Evolutionary conservation across 2,113 vertebrate species (phyloP).

Genomic region (Oenanthe melanoleuca): DNA sequence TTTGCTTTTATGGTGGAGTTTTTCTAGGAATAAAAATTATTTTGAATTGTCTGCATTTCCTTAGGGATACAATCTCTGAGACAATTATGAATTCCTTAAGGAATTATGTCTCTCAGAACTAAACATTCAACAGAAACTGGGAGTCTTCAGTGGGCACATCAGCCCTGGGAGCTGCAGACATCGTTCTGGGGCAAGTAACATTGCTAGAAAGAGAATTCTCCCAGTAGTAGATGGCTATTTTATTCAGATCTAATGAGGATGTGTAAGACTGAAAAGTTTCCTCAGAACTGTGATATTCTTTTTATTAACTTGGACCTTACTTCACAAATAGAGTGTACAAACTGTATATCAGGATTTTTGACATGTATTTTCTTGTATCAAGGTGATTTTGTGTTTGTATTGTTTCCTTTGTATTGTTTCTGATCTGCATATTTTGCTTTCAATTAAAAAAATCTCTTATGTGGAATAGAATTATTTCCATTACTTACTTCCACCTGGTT

Average conservation of each 20-base stretch:
- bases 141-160: background rate
- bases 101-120: background rate
- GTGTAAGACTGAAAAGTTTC: background rate
- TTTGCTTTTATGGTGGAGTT: background rate
- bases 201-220: background rate
- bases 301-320: background rate
- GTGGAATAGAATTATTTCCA: background rate
- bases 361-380: background rate
- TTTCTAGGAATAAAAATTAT: background rate
- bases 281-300: background rate
- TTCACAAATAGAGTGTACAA: background rate
- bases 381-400: background rate
- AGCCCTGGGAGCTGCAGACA: background rate
- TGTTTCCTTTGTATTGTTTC: background rate
- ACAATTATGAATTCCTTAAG: background rate
- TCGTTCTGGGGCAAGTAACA: background rate
- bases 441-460: accelerated
- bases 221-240: background rate
- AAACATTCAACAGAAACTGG: background rate
- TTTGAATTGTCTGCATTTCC: background rate
- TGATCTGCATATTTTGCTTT: background rate
- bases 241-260: background rate
- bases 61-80: background rate
- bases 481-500: background rate
- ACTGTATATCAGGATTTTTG: background rate